A percentile compares a stretch with the other conserved stretches of the same genome.
Conservation (phyloP, 1,140 invertebrate species). For the Apis cerana region DNA sequence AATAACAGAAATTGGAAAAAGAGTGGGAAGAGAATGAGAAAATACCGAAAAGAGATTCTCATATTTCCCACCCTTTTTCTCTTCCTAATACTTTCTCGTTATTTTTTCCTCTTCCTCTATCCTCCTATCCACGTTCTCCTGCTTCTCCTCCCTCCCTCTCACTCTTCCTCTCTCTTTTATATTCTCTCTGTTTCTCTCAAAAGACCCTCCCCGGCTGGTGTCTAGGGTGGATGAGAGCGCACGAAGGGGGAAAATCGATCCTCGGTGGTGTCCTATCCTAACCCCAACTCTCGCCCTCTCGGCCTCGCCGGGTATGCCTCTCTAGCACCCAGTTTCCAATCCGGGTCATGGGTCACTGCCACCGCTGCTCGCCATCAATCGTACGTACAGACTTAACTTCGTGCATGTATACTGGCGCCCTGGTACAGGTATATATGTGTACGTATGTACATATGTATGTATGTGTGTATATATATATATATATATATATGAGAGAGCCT, state of each 20-base stretch:
- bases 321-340: slow-evolving; percentile 73
- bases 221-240: slow-evolving; percentile 55
- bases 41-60: slow-evolving; percentile 25
- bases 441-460: no score
- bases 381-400: slow-evolving; percentile 58
- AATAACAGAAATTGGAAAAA: slow-evolving; percentile 48
- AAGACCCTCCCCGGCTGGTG: slow-evolving; percentile 40
- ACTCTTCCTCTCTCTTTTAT: neutral
- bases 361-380: slow-evolving; percentile 73
- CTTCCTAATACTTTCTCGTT: no score
- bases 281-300: slow-evolving; percentile 67
- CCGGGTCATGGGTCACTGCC: slow-evolving; percentile 80
- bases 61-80: neutral
- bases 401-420: neutral
- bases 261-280: slow-evolving; percentile 72
- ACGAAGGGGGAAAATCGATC: slow-evolving; percentile 73
- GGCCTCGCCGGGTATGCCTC: slow-evolving; percentile 65
- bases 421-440: slow-evolving; percentile 7
- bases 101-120: slow-evolving; percentile 2
- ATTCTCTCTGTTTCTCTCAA: slow-evolving; percentile 20
- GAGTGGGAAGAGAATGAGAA: slow-evolving; percentile 52
- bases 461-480: no score
- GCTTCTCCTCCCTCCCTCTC: slow-evolving; percentile 14
- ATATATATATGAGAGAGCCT: neutral
- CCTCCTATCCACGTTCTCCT: slow-evolving; percentile 27